These are phyloP conservation scores for Rallus crepitans DNA, from an alignment of 2,797 vertebrate genomes.

Conservation along the genomic window DNA sequence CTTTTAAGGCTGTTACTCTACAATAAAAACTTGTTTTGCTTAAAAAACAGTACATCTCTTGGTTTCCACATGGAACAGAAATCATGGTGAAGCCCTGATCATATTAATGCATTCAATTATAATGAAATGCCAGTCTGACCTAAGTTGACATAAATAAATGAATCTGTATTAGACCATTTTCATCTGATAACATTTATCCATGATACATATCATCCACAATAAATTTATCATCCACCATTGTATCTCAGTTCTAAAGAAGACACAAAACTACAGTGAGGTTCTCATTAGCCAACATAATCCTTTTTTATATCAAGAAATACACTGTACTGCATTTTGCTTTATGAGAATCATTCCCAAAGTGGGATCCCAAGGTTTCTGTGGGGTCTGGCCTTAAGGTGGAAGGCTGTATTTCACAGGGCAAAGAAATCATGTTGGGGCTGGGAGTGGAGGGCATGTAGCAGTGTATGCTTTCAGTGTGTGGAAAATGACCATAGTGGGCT, in stretches of 20 bases:
- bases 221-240: background rate
- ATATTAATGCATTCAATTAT: background rate
- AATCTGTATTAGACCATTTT: background rate
- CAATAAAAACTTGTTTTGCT: background rate
- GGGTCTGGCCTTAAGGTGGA: background rate
- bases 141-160: background rate
- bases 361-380: background rate
- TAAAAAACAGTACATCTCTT: background rate
- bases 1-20: background rate
- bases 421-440: background rate
- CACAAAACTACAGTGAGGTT: background rate
- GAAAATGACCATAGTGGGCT: accelerated
- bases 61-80: background rate
- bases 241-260: background rate
- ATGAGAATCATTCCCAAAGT: background rate
- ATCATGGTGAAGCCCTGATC: background rate
- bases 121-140: background rate
- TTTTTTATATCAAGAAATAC: background rate
- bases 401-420: background rate
- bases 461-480: background rate
- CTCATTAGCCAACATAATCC: background rate
- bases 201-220: background rate
- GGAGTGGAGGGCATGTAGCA: background rate
- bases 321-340: background rate
- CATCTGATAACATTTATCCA: background rate